phyloP scores from a whole-genome alignment of 2,797 vertebrate genomes.

The Lateolabrax maculatus region DNA sequence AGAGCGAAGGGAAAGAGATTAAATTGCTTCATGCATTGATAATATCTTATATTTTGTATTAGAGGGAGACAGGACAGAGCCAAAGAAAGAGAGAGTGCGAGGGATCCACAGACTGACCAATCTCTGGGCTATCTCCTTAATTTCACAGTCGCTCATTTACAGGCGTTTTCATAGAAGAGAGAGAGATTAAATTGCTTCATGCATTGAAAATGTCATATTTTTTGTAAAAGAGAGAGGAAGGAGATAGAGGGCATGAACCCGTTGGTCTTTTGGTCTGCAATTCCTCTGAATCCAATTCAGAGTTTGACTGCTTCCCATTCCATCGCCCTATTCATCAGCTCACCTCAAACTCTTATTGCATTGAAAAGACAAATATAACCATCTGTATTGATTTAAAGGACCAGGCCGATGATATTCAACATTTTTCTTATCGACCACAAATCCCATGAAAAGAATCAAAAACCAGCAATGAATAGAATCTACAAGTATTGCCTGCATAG shows the following conservation, averaged over 20 bases:
- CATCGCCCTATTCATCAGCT: constrained; percentile 55
- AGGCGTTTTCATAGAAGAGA: constrained; percentile 73
- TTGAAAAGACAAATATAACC: constrained; percentile 55
- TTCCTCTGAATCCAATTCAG: constrained; percentile 77
- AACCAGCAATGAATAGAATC: constrained; percentile 35
- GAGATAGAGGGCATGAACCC: constrained; percentile 78
- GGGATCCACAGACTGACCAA: constrained; percentile 71
- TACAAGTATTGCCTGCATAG: not conserved
- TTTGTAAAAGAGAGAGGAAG: constrained; percentile 72
- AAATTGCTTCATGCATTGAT: constrained; percentile 87
- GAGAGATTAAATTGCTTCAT: constrained; percentile 83
- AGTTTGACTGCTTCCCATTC: constrained; percentile 56
- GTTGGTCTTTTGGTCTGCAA: constrained; percentile 64
- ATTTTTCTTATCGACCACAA: constrained; percentile 29
- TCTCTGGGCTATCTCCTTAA: constrained; percentile 74
- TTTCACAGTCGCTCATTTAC: constrained; percentile 80
- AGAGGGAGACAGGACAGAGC: constrained; percentile 60
- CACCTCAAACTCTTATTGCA: constrained; percentile 54
- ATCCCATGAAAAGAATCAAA: constrained; percentile 30
- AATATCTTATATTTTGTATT: constrained; percentile 83
- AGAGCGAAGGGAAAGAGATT: constrained; percentile 73
- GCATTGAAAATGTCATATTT: constrained; percentile 85
- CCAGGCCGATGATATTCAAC: constrained; percentile 33
- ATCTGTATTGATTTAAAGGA: constrained; percentile 57
- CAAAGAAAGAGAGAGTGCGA: constrained; percentile 43